Percentiles rank a stretch among this genome's conserved stretches.
These are phyloP conservation scores for Elysia chlorotica DNA, from an alignment of 1,140 invertebrate genomes.

Conservation along the genomic window DNA sequence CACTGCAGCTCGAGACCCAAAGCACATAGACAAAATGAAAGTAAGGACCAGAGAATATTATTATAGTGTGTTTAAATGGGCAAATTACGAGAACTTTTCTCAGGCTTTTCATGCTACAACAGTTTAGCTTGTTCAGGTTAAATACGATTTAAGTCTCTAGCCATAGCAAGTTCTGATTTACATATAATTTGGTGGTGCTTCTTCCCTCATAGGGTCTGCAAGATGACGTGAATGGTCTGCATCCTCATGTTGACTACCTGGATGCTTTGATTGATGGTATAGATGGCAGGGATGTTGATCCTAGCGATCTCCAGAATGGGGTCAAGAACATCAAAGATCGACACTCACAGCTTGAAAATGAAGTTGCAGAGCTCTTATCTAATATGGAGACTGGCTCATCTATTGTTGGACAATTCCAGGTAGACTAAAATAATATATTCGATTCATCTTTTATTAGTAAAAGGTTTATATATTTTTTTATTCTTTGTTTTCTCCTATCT, in stretches of 20 bases:
- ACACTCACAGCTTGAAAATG: conserved; percentile 76
- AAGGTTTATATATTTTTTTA: background rate
- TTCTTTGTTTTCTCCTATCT: no score
- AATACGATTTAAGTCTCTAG: no score
- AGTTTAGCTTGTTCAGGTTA: no score
- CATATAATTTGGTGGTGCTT: no score
- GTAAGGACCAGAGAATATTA: no score
- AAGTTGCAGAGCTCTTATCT: conserved; percentile 78
- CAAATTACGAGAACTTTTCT: no score
- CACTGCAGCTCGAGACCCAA: conserved; percentile 79
- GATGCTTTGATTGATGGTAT: conserved; percentile 74
- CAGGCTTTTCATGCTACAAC: no score
- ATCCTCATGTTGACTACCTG: conserved; percentile 71
- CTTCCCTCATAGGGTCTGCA: conserved; percentile 42
- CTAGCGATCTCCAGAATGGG: conserved; percentile 76
- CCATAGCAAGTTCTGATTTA: no score
- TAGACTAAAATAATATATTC: no score
- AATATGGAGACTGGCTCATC: conserved; percentile 85
- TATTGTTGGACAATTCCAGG: conserved; percentile 69
- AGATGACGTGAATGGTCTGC: conserved; percentile 72
- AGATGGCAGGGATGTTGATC: conserved; percentile 73
- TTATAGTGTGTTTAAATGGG: no score
- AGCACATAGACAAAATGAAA: conserved; percentile 81
- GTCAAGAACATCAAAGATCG: conserved; percentile 76
- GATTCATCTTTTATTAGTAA: no score